These are phyloP conservation scores for Nomada fucata DNA, from an alignment of 2,888 invertebrate genomes.

Conservation along the genomic window DNA sequence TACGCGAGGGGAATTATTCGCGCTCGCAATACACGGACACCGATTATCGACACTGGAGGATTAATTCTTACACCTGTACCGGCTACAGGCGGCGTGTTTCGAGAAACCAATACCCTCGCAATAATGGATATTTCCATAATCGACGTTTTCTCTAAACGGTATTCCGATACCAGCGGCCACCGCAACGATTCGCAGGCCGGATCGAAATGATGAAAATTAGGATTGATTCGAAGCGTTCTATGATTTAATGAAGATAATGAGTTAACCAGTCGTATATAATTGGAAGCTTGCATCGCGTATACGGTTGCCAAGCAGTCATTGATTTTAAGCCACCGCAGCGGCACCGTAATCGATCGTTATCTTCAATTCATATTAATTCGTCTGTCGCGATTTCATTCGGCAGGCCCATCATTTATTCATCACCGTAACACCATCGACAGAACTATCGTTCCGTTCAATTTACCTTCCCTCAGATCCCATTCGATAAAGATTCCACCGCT, in stretches of 20 bases:
- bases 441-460: too few relatives aligned
- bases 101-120: slow-evolving; percentile 30
- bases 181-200: background rate
- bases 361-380: too few relatives aligned
- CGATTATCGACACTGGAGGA: background rate
- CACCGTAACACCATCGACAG: too few relatives aligned
- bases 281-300: background rate
- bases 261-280: background rate
- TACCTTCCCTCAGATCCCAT: too few relatives aligned
- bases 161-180: background rate
- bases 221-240: background rate
- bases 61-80: slow-evolving; percentile 31
- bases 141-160: slow-evolving; percentile 35
- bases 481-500: too few relatives aligned
- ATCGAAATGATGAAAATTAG: background rate
- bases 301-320: too few relatives aligned
- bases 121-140: slow-evolving; percentile 32
- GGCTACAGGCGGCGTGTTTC: background rate
- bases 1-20: background rate
- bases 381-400: too few relatives aligned
- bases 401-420: too few relatives aligned
- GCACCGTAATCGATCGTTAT: too few relatives aligned
- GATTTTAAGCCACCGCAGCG: too few relatives aligned
- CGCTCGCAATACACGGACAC: too few relatives aligned
- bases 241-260: background rate